Evolutionary conservation across 2,797 vertebrate species (phyloP), one percentile per base, ranked within the genome.

Genomic region (Acridotheres tristis): DNA sequence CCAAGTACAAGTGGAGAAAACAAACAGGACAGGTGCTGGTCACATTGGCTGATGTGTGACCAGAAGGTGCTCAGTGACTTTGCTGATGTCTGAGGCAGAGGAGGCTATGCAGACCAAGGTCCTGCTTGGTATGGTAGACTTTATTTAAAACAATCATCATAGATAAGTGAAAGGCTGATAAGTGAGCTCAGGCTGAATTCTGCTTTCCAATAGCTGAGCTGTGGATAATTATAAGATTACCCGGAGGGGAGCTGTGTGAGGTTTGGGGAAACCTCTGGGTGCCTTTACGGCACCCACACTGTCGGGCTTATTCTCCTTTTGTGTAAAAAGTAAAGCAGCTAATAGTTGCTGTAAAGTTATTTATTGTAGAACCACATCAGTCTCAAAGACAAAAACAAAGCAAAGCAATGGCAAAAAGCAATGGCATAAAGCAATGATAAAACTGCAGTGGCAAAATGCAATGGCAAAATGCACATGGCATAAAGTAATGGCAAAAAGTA

Each of bases 161-260:
- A 89, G 62, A 17, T 77, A 92, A 90, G 50, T 83, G 80, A 93
- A 96, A 86, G 94, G 76, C 87, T 19, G 0, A 2, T 93, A 87
- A 95, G 78, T 69, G 85, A 96, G 30, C 57, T 93, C 75, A 94
- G 38, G 77, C 73, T 95, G 81, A 89, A 91, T 43, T 77, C 48
- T 16, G 53, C 45, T 87, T 91, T 89, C 67, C 74, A 87, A 88
- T 74, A 91, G 53, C 57, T 77, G 88, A 96, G 50, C 63, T 90
- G 72, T 75, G 50, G 63, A 79, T 96, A 96, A 95, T 96, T 92
- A 85, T n/a, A 91, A 69, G 75, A 88, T 95, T 93, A 91, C 66
- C 62, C 78, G 40, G 14, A 51, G 65, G 72, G 73, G 34, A 34
- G 34, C 34, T 34, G 34, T 34, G 34, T 34, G 34, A 34, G 34